A percentile compares a stretch with the other conserved stretches of the same genome.
Conservation (phyloP, 2,797 vertebrate species). For the Agapornis canus region DNA sequence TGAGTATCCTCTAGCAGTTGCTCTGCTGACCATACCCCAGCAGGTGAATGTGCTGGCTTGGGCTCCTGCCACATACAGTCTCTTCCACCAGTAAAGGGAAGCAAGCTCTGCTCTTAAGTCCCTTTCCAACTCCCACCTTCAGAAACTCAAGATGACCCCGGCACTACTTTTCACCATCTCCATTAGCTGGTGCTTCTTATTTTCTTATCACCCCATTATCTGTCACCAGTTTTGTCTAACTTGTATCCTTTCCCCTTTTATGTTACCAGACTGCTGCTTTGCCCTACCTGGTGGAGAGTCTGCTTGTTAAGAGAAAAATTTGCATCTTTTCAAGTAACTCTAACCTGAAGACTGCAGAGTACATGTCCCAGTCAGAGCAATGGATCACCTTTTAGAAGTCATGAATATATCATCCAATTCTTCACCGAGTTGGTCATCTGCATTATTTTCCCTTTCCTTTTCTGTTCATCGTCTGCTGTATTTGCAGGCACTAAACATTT, state of each 20-base stretch:
- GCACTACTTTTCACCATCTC: neutral
- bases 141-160: neutral
- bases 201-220: neutral
- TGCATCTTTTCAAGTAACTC: neutral
- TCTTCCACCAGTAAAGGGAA: neutral
- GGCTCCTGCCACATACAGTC: rapidly evolving
- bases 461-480: neutral
- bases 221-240: neutral
- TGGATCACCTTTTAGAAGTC: neutral
- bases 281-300: neutral
- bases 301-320: neutral
- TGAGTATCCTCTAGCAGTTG: too few species aligned
- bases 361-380: neutral
- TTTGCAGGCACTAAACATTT: neutral
- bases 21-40: neutral
- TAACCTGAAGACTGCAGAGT: neutral
- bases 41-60: rapidly evolving
- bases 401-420: neutral
- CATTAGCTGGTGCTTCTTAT: neutral
- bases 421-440: neutral
- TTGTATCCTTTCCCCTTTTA: neutral
- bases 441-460: neutral
- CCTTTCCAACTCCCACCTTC: neutral
- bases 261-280: neutral
- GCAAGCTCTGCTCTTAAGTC: rapidly evolving